phyloP scores from a whole-genome alignment of 2,113 vertebrate species.

The Globicephala melas region DNA sequence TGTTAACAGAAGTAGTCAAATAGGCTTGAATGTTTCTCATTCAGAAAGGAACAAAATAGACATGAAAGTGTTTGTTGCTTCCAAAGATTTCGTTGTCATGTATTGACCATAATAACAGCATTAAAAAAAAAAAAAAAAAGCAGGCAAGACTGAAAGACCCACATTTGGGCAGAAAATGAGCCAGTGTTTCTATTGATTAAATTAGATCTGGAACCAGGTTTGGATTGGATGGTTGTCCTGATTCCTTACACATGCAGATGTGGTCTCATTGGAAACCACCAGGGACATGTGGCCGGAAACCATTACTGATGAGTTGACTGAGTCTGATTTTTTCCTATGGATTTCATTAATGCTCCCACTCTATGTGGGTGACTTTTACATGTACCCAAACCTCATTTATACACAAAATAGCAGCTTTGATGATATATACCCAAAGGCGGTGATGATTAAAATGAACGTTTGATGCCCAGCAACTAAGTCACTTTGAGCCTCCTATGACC shows the following conservation, averaged over 20 bases:
- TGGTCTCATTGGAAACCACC: background rate
- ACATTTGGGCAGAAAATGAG: background rate
- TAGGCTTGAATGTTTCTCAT: background rate
- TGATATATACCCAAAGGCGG: background rate
- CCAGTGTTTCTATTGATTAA: background rate
- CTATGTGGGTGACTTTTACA: background rate
- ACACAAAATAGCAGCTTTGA: background rate
- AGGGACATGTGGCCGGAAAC: background rate
- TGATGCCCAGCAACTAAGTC: background rate
- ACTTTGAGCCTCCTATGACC: background rate
- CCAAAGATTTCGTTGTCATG: background rate
- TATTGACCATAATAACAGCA: background rate
- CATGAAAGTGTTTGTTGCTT: background rate
- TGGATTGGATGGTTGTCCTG: background rate
- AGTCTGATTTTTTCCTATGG: background rate
- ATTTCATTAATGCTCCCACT: background rate
- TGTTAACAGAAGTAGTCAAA: background rate
- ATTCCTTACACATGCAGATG: background rate
- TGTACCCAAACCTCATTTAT: background rate
- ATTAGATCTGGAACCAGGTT: background rate
- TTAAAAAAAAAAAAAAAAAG: slow-evolving; percentile 18
- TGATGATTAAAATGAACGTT: background rate
- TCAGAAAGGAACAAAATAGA: slow-evolving; percentile 11
- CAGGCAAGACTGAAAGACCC: background rate
- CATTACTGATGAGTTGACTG: background rate